A percentile compares a stretch with the other conserved stretches of the same genome.
Evolutionary conservation across 2,113 vertebrate genomes (phyloP).

Genomic region (Neogobius melanostomus): DNA sequence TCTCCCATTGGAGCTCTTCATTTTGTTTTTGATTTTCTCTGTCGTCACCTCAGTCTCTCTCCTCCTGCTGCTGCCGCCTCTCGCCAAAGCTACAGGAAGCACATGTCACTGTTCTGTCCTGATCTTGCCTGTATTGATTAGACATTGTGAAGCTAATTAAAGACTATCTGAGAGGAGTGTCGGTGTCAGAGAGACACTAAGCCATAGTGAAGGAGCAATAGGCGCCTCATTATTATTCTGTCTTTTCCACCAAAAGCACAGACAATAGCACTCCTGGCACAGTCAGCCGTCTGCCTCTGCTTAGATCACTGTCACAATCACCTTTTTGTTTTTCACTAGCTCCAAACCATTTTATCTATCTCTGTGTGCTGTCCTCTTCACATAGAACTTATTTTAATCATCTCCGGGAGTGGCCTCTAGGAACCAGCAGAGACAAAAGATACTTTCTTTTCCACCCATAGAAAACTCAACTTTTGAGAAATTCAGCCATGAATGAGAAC

Average conservation of each 20-base stretch:
- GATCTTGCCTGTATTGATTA: slow-evolving; percentile 64
- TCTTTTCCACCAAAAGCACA: slow-evolving; percentile 57
- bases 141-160: slow-evolving; percentile 70
- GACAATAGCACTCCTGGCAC: slow-evolving; percentile 63
- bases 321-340: slow-evolving; percentile 50
- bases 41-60: slow-evolving; percentile 41
- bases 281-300: slow-evolving; percentile 39
- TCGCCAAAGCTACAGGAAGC: slow-evolving; percentile 34
- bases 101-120: slow-evolving; percentile 60
- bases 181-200: slow-evolving; percentile 52
- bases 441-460: neutral
- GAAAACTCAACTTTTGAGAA: neutral
- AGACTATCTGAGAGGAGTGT: slow-evolving; percentile 62
- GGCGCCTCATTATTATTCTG: slow-evolving; percentile 65
- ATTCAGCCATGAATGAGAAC: too few relatives aligned
- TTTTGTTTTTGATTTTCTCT: slow-evolving; percentile 43
- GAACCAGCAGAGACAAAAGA: neutral
- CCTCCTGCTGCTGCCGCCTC: slow-evolving; percentile 39
- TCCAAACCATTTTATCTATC: slow-evolving; percentile 24
- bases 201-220: slow-evolving; percentile 57
- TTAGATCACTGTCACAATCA: slow-evolving; percentile 42
- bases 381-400: slow-evolving; percentile 8
- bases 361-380: slow-evolving; percentile 8
- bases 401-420: slow-evolving; percentile 5
- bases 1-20: slow-evolving; percentile 52